These are phyloP conservation scores for Lemur catta DNA, from an alignment of 2,797 vertebrate genomes.

Conservation along the genomic window DNA sequence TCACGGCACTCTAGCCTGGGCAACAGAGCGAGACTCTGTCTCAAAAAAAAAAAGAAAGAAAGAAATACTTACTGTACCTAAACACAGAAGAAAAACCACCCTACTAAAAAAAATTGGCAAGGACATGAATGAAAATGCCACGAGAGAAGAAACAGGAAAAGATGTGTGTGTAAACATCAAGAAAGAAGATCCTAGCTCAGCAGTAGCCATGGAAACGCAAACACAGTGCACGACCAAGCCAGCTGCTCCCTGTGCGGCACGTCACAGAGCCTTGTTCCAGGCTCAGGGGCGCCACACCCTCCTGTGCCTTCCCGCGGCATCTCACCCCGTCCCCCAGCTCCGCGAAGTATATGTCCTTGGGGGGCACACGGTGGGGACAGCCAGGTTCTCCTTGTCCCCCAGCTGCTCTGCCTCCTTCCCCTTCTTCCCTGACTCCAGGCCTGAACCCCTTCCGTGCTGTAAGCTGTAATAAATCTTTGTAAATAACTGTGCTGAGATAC, in stretches of 20 bases:
- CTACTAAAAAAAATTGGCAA: neutral
- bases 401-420: slow-evolving; percentile 58
- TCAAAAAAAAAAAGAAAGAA: too few relatives aligned
- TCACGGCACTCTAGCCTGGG: too few relatives aligned
- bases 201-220: neutral
- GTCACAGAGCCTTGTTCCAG: neutral
- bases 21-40: too few relatives aligned
- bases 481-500: slow-evolving; percentile 72
- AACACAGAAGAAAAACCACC: neutral
- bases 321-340: neutral
- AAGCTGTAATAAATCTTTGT: slow-evolving; percentile 83
- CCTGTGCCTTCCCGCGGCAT: neutral
- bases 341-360: slow-evolving; percentile 1
- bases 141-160: neutral
- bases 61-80: too few relatives aligned
- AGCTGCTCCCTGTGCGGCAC: fast-evolving
- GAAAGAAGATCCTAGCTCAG: neutral
- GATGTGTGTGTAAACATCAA: neutral
- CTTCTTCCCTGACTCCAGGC: slow-evolving; percentile 57
- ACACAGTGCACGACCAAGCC: fast-evolving
- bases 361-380: neutral
- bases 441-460: slow-evolving; percentile 55
- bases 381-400: slow-evolving; percentile 48
- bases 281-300: neutral
- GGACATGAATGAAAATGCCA: neutral